These are phyloP conservation scores for Vultur gryphus DNA, from an alignment of 2,797 vertebrate genomes.

Conservation along the genomic window DNA sequence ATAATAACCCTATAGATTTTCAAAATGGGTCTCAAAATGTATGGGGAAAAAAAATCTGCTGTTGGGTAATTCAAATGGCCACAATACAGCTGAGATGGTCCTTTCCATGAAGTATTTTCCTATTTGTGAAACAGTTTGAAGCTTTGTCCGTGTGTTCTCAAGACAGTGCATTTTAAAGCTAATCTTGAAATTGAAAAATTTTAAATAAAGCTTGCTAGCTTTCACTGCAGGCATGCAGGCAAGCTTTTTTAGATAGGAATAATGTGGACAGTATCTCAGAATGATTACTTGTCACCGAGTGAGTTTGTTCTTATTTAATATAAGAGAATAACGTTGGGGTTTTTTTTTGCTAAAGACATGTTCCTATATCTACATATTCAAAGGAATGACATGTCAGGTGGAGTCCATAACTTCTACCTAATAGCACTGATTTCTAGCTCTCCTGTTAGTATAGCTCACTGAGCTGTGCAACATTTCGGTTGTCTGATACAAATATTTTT, in stretches of 20 bases:
- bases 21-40: not conserved
- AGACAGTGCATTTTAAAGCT: not conserved
- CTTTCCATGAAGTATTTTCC: not conserved
- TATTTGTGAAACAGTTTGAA: not conserved
- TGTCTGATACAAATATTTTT: not conserved
- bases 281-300: not conserved
- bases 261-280: not conserved
- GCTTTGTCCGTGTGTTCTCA: not conserved
- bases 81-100: not conserved
- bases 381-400: not conserved
- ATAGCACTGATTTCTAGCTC: not conserved
- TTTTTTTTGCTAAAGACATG: not conserved
- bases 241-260: not conserved
- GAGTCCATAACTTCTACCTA: not conserved
- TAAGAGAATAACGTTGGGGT: not conserved
- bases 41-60: not conserved
- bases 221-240: not conserved
- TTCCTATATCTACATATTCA: fast-evolving
- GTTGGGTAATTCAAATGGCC: not conserved
- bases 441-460: not conserved
- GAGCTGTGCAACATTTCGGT: not conserved
- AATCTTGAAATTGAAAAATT: not conserved
- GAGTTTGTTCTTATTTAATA: not conserved
- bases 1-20: not conserved
- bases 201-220: not conserved